A percentile compares a stretch with the other conserved stretches of the same genome.
These are phyloP conservation scores for Mugil cephalus DNA, from an alignment of 2,113 vertebrate genomes.

Conservation along the genomic window DNA sequence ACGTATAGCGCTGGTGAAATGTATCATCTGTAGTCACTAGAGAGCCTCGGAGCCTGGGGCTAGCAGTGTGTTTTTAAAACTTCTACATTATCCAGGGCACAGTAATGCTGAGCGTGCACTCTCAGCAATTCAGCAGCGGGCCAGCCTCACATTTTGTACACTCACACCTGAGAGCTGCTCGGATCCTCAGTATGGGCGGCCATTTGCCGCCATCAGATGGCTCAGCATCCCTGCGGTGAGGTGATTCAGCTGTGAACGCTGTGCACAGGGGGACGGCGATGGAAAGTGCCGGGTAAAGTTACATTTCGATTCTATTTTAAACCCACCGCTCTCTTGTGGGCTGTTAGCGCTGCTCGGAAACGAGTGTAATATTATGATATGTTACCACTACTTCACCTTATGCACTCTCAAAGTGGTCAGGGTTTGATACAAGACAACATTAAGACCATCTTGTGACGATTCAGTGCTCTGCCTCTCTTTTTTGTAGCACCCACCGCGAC, in stretches of 20 bases:
- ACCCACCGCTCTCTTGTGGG: not conserved
- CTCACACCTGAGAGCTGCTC: conserved; percentile 10
- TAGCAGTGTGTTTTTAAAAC: conserved; percentile 23
- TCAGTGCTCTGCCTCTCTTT: too few relatives aligned
- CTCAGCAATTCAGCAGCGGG: conserved; percentile 10
- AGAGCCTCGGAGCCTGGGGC: conserved; percentile 15
- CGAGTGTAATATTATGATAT: too few relatives aligned
- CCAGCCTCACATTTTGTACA: not conserved
- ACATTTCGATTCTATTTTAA: not conserved
- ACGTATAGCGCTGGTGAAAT: conserved; percentile 42
- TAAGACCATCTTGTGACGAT: too few relatives aligned
- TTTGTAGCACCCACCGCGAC: too few relatives aligned
- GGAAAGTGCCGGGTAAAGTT: not conserved
- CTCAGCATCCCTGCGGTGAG: conserved; percentile 13
- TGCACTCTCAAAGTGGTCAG: too few relatives aligned
- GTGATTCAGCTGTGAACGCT: not conserved
- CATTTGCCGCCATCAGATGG: not conserved
- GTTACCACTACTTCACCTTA: too few relatives aligned
- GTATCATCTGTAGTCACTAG: conserved; percentile 30
- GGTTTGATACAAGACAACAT: too few relatives aligned
- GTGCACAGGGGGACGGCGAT: not conserved
- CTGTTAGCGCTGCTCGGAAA: not conserved
- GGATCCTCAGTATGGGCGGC: not conserved
- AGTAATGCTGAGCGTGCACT: conserved; percentile 56
- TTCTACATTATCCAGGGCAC: conserved; percentile 45